phyloP scores from a whole-genome alignment of 1,140 invertebrate species.

The Musca vetustissima region DNA sequence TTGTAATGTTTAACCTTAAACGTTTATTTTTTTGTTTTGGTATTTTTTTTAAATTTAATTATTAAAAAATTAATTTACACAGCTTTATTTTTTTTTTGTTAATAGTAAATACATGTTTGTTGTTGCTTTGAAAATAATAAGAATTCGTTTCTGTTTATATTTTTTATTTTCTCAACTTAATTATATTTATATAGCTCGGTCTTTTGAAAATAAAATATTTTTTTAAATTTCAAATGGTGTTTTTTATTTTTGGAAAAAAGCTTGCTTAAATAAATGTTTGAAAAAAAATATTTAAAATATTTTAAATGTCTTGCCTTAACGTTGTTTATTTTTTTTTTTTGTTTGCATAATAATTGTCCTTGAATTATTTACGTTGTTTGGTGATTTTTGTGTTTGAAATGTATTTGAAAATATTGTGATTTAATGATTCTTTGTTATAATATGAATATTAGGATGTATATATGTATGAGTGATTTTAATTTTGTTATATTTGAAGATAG shows the following conservation, averaged over 20 bases:
- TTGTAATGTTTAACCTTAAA: conserved; percentile 37
- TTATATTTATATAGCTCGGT: background rate
- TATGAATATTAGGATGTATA: no score
- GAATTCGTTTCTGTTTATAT: background rate
- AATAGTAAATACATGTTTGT: conserved; percentile 26
- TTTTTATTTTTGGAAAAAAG: background rate
- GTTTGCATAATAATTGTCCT: no score
- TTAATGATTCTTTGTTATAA: no score
- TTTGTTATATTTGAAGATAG: no score
- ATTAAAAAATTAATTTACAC: conserved; percentile 20
- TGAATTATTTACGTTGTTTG: no score
- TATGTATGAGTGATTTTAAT: no score
- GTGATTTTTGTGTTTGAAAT: no score
- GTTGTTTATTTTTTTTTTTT: no score
- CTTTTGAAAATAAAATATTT: background rate
- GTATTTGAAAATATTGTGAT: no score
- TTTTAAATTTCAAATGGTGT: background rate
- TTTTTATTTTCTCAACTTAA: conserved; percentile 3
- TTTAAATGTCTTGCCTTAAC: no score
- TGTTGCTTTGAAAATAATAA: conserved; percentile 23
- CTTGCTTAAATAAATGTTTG: no score
- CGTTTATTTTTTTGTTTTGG: conserved; percentile 39
- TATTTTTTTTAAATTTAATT: background rate
- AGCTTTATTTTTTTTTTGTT: conserved; percentile 15
- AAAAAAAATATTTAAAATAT: no score